Evolutionary conservation across 2,888 invertebrate species (phyloP), one percentile per base, ranked within the genome.

Genomic region (Tridacna crocea): DNA sequence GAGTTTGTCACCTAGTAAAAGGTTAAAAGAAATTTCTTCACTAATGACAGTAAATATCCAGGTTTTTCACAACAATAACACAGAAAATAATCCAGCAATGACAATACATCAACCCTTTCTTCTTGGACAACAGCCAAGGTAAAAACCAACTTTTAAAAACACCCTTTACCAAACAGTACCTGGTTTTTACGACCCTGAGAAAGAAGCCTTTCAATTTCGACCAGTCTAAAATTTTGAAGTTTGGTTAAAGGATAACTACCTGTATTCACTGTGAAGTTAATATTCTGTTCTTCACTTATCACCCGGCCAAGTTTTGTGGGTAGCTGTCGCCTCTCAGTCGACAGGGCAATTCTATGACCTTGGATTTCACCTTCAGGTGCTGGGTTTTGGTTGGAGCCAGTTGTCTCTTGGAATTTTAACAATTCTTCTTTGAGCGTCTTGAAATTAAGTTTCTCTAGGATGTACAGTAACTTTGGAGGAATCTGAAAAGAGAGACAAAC

Each of bases 391-490:
- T 17, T n/a, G 1, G n/a, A 2, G 61, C 13, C 63, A 36, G 3
- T 26, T 22, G 26, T 60, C 4, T 78, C 75, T 27, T 66, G 75
- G 79, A 79, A 82, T 15, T 75, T n/a, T 27, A 66, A 36, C 13
- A 85, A 2, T 11, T 55, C 65, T n/a, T 65, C 27, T 11, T 76
- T 70, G 22, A 73, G 27, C 10, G 47, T 55, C 61, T 82, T 82
- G 24, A 55, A 82, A 4, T 81, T 79, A 13, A 82, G 65, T 26
- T 68, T 78, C 15, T 48, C 60, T n/a, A 83, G 58, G 27, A 70
- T 77, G 65, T 72, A 80, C 27, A 46, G 12, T 51, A 85, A 66
- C 24, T 70, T 72, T 48, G 85, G 72, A 0, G 61, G 76, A 76
- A 85, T 76, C 85, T 85, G 26, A 22, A 80, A 78, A 47, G 36